phyloP scores from a whole-genome alignment of 2,888 invertebrate species.

The Ceraclea dissimilis region DNA sequence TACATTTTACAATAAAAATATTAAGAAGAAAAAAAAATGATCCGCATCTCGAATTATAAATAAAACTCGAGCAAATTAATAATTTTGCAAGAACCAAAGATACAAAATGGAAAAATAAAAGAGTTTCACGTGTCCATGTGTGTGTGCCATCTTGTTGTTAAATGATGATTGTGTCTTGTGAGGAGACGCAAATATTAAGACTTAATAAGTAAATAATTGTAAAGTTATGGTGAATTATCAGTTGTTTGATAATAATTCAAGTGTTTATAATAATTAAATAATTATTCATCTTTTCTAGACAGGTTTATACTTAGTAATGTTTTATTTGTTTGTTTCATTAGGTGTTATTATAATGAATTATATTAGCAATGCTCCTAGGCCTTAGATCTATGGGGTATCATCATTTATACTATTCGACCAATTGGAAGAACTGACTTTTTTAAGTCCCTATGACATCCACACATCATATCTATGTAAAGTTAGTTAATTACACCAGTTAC shows the following conservation, averaged over 20 bases:
- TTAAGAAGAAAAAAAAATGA: constrained; percentile 12
- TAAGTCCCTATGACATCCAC: constrained; percentile 11
- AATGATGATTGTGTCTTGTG: constrained; percentile 12
- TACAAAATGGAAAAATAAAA: constrained; percentile 24
- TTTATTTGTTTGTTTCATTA: not conserved
- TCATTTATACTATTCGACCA: not conserved
- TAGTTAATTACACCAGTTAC: constrained; percentile 9
- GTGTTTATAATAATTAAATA: not conserved
- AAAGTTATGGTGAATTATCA: constrained; percentile 21
- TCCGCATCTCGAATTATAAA: not conserved
- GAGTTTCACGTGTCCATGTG: constrained; percentile 23
- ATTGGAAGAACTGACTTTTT: constrained; percentile 4
- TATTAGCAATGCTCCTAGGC: too few relatives aligned
- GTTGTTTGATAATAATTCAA: constrained; percentile 9
- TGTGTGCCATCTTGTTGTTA: constrained; percentile 23
- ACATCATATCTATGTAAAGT: constrained; percentile 22
- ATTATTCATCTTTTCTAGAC: too few relatives aligned
- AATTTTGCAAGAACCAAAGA: constrained; percentile 26
- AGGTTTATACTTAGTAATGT: too few relatives aligned
- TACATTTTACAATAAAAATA: constrained; percentile 19
- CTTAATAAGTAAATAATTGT: constrained; percentile 22
- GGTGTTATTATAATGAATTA: too few relatives aligned
- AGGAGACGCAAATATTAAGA: constrained; percentile 22
- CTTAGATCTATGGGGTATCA: not conserved
- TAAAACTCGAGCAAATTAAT: constrained; percentile 24